Base-by-base conservation (phyloP, 2,888 invertebrate species). In the Agriopis marginaria region DNA sequence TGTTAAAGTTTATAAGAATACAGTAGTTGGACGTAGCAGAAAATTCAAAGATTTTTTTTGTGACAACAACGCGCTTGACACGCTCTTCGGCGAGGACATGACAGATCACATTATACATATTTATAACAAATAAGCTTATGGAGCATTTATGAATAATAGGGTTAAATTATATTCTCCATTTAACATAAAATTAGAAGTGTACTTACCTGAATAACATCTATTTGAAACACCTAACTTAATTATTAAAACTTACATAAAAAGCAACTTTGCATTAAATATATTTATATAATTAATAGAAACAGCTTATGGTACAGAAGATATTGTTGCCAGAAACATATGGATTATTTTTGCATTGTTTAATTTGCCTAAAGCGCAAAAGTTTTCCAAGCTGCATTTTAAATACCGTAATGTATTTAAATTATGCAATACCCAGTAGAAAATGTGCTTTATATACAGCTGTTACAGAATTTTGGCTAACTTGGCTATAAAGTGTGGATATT, bases 401-500 rank as follows among this genome's bases (percentile, higher is more conserved):
- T 76, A 78, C 72, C 70, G 59, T 75, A 78, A 77, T 85, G 82
- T 86, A 84, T 86, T 82, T 82, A 86, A 76, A 81, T 66, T 66
- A 69, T 69, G 55, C 73, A 78, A 77, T 79, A 76, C 70, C 74
- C 74, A 79, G 72, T 79, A 75, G 61, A 74, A 64, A 71, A 74
- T 71, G 79, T 72, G 89, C 89, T 78, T 75, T 90, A 92, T 93
- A 67, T 93, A 93, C 93, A 93, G 93, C 93, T 85, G 86, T 85
- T 82, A 77, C 68, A 78, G 78, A 83, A 79, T 77, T 70, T 79
- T 80, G 70, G 69, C 72, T 68, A 73, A 68, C 74, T 78, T 72
- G 70, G 77, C 64, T 56, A 39, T 74, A 62, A 62, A 63, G 70
- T 39, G 45, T 68, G 62, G 10, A 73, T 81, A 85, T 84, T 83